Evolutionary conservation across 2,888 invertebrate species (phyloP).

Genomic region (Athrips mouffetella): DNA sequence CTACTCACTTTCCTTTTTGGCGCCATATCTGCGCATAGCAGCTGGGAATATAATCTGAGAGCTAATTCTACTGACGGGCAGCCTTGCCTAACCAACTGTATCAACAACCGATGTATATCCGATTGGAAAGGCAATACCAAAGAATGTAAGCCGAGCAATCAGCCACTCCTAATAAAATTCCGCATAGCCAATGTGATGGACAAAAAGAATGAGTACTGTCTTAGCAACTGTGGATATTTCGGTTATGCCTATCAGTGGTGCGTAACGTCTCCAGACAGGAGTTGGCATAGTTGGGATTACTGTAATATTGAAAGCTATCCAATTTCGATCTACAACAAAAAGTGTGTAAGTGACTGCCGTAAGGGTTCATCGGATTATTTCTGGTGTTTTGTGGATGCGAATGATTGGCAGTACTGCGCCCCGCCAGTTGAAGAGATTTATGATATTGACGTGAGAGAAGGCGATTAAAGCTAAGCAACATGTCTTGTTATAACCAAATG

Average conservation of each 20-base stretch:
- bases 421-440: too few species aligned
- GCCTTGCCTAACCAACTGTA: background rate
- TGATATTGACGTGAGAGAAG: too few species aligned
- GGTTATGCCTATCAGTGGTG: background rate
- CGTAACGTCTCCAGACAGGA: background rate
- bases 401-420: constrained; percentile 1
- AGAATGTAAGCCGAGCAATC: background rate
- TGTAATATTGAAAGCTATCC: background rate
- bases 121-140: background rate
- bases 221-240: constrained; percentile 1
- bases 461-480: too few species aligned
- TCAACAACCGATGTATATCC: background rate
- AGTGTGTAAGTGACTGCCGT: background rate
- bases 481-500: too few species aligned
- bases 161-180: background rate
- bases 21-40: background rate
- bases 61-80: background rate
- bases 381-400: background rate
- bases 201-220: background rate
- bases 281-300: background rate
- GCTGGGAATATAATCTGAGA: background rate
- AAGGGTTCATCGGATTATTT: background rate
- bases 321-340: background rate
- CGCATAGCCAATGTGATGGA: background rate
- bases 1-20: background rate